Evolutionary conservation across 2,888 invertebrate species (phyloP).

Genomic region (Cephus pulcher): DNA sequence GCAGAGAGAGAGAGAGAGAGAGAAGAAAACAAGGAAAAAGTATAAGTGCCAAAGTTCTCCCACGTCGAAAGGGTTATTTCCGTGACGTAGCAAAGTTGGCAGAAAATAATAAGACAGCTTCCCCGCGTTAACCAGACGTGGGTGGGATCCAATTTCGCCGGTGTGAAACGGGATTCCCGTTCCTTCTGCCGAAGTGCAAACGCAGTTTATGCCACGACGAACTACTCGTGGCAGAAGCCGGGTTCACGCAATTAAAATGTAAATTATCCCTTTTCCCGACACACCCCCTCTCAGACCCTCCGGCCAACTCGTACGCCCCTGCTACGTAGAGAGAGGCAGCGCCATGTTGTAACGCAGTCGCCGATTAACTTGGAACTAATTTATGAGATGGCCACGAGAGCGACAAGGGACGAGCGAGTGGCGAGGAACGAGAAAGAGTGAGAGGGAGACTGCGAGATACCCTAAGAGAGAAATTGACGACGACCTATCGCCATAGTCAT

Average conservation of each 20-base stretch:
- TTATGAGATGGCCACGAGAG: slow-evolving; percentile 41
- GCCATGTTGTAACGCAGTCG: slow-evolving; percentile 40
- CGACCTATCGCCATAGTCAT: slow-evolving; percentile 25
- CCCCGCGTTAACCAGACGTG: not conserved
- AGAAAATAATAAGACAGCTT: slow-evolving; percentile 22
- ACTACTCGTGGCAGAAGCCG: slow-evolving; percentile 20
- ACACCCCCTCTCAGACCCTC: slow-evolving; percentile 10
- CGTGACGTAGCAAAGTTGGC: not conserved
- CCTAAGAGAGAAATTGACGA: slow-evolving; percentile 18
- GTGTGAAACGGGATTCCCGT: slow-evolving; percentile 16
- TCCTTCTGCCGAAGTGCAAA: slow-evolving; percentile 10
- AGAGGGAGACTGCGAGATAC: not conserved
- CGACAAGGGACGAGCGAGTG: not conserved
- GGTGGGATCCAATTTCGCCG: slow-evolving; percentile 26
- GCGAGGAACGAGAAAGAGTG: not conserved
- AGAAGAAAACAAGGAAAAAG: not conserved
- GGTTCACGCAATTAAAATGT: slow-evolving; percentile 59
- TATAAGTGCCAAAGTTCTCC: not conserved
- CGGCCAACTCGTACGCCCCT: slow-evolving; percentile 15
- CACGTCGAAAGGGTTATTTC: not conserved
- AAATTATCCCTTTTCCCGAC: slow-evolving; percentile 55
- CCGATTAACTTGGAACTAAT: slow-evolving; percentile 59
- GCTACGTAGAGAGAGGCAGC: not conserved
- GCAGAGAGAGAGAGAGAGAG: not conserved
- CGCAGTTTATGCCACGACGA: slow-evolving; percentile 3